phyloP scores from a whole-genome alignment of 1,140 invertebrate genomes.

The Wasmannia auropunctata region DNA sequence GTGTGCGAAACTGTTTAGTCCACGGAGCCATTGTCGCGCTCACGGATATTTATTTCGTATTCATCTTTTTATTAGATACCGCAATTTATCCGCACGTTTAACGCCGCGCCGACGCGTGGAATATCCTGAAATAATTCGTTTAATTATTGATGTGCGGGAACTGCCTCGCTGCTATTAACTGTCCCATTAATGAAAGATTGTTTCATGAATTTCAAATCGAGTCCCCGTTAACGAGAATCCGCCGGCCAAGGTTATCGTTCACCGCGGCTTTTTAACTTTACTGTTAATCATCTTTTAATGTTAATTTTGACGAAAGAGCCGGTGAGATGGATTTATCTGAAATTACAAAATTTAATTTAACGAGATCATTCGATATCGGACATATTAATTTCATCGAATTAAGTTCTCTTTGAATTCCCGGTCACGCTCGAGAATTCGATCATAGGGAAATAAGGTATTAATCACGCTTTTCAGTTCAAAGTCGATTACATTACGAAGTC shows the following conservation, averaged over 20 bases:
- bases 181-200: constrained; percentile 15
- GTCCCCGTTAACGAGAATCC: background rate
- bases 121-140: constrained; percentile 20
- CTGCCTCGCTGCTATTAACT: background rate
- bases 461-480: background rate
- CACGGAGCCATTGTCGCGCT: background rate
- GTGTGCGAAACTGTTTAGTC: background rate
- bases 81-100: background rate
- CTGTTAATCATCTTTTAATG: background rate
- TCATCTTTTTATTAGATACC: constrained; percentile 28
- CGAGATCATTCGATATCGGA: background rate
- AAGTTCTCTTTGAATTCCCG: background rate
- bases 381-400: background rate
- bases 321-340: background rate
- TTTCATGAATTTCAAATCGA: constrained; percentile 37
- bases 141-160: constrained; percentile 2
- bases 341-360: background rate
- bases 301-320: background rate
- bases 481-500: background rate
- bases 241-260: background rate
- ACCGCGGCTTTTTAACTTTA: background rate
- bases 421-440: background rate
- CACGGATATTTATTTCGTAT: constrained; percentile 13
- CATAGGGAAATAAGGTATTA: background rate
- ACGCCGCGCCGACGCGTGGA: background rate